Percentiles rank a stretch among this genome's conserved stretches.
These are phyloP conservation scores for Amphibalanus amphitrite DNA, from an alignment of 1,140 invertebrate species.

Conservation along the genomic window DNA sequence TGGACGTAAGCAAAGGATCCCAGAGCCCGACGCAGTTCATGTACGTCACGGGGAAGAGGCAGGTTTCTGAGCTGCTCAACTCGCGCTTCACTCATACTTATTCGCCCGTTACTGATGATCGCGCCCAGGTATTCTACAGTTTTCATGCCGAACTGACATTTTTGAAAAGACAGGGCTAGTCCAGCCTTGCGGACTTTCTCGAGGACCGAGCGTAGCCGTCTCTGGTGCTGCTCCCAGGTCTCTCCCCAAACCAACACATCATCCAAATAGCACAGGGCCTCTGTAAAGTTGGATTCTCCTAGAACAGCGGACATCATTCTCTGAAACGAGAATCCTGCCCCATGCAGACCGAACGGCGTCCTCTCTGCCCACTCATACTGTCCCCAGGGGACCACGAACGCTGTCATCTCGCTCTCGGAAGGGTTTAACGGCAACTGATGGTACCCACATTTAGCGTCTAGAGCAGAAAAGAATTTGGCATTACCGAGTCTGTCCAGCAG, in stretches of 20 bases:
- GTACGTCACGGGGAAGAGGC: not conserved
- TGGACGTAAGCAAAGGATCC: conserved; percentile 9
- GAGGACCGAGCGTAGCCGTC: too few relatives aligned
- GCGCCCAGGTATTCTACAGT: not conserved
- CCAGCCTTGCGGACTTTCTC: too few relatives aligned
- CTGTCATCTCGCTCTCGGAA: conserved; percentile 1
- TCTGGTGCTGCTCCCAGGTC: too few relatives aligned
- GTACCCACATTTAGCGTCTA: conserved; percentile 9
- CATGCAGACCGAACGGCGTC: conserved; percentile 6
- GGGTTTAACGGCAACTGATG: conserved; percentile 9
- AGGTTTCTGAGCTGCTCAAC: too few relatives aligned
- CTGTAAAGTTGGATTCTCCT: not conserved
- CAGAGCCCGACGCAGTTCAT: conserved; percentile 5
- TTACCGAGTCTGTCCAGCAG: not conserved
- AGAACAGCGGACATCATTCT: conserved; percentile 9
- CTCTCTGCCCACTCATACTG: conserved; percentile 5
- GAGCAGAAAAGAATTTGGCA: conserved; percentile 8
- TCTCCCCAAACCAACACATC: too few relatives aligned
- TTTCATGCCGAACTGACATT: conserved; percentile 2
- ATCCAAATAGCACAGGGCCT: too few relatives aligned
- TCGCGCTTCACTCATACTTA: too few relatives aligned
- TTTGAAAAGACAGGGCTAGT: too few relatives aligned
- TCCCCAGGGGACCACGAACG: conserved; percentile 8
- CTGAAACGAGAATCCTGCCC: conserved; percentile 7
- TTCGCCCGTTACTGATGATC: not conserved